These are phyloP conservation scores for Nestor notabilis DNA, from an alignment of 2,113 vertebrate genomes.

Conservation along the genomic window DNA sequence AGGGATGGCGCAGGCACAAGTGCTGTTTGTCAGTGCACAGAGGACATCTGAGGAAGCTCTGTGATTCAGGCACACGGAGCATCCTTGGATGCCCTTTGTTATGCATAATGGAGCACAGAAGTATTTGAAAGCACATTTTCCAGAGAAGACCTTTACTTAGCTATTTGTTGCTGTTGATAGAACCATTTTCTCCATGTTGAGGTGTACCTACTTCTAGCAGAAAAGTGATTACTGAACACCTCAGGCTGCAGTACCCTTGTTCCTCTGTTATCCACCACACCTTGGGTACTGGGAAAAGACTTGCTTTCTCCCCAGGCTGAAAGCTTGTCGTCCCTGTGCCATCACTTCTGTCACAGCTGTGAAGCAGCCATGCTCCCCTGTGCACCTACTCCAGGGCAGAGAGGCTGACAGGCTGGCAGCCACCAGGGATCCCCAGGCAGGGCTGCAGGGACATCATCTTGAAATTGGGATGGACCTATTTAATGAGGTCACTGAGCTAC, in stretches of 20 bases:
- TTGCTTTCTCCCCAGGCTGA: neutral
- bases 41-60: neutral
- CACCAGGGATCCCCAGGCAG: neutral
- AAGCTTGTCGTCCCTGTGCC: neutral
- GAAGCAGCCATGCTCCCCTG: neutral
- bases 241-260: neutral
- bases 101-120: rapidly evolving
- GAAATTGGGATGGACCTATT: slow-evolving; percentile 43
- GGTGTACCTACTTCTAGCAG: neutral
- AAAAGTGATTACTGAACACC: neutral
- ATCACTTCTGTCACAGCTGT: neutral
- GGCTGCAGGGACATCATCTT: neutral
- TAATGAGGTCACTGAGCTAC: slow-evolving; percentile 56
- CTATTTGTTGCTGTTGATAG: neutral
- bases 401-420: neutral
- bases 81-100: neutral
- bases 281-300: neutral
- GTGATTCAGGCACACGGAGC: neutral
- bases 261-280: neutral
- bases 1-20: neutral
- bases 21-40: rapidly evolving
- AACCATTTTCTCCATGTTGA: neutral
- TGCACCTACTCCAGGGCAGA: neutral
- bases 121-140: neutral
- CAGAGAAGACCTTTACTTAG: neutral